A percentile compares a stretch with the other conserved stretches of the same genome.
These are phyloP conservation scores for Nyctibius bracteatus DNA, from an alignment of 2,113 vertebrate genomes.

Conservation along the genomic window DNA sequence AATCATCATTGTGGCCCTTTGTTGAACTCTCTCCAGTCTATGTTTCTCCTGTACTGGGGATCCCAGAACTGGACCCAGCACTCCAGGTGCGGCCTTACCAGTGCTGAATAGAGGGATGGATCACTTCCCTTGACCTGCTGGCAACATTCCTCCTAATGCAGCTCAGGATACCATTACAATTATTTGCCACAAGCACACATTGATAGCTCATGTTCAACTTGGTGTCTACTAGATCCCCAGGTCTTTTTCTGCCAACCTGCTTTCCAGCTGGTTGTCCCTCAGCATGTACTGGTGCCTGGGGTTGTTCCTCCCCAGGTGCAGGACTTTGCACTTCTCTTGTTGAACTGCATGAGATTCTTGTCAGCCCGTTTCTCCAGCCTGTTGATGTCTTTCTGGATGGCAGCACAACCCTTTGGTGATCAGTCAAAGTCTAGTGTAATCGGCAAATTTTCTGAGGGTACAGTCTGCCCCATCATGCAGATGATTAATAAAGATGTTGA, in stretches of 20 bases:
- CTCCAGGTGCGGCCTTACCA: neutral
- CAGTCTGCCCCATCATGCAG: neutral
- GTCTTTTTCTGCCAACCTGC: neutral
- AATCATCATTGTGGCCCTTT: neutral
- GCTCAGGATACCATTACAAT: neutral
- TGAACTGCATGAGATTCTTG: neutral
- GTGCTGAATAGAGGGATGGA: neutral
- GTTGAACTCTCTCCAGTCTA: neutral
- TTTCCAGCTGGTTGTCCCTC: neutral
- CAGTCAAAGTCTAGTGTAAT: neutral
- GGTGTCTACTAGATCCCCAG: neutral
- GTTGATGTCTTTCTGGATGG: neutral
- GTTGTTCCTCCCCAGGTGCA: neutral
- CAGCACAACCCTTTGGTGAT: neutral
- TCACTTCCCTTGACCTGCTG: neutral
- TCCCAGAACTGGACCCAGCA: neutral
- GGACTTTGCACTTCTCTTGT: neutral
- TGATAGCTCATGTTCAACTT: neutral
- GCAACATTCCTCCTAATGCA: neutral
- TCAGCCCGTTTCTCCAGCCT: neutral
- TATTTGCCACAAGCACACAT: neutral
- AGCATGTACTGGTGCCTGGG: neutral
- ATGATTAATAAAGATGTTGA: neutral
- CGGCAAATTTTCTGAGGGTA: neutral
- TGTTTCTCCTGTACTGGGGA: neutral